Evolutionary conservation across 1,140 invertebrate species (phyloP).

Genomic region (Bombus confusus): DNA sequence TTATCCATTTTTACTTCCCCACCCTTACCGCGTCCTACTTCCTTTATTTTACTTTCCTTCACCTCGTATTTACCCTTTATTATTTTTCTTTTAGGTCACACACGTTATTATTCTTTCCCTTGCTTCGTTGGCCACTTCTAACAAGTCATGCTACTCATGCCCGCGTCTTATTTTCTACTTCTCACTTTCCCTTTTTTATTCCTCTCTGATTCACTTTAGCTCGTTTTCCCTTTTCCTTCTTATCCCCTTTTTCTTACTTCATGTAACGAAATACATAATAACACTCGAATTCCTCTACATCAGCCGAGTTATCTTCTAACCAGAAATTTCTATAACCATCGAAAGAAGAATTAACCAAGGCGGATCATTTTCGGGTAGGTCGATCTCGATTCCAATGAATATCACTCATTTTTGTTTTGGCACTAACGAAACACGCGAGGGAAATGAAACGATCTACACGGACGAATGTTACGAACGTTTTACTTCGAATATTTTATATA

Average conservation of each 20-base stretch:
- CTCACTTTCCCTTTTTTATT: not conserved
- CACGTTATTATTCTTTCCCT: not conserved
- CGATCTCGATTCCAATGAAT: not conserved
- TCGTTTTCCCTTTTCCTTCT: too few species aligned
- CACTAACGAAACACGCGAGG: too few species aligned
- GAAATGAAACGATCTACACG: too few species aligned
- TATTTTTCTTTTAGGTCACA: too few species aligned
- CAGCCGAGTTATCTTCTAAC: not conserved
- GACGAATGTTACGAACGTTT: too few species aligned
- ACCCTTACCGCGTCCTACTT: not conserved
- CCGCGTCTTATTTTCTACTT: not conserved
- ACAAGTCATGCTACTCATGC: too few species aligned
- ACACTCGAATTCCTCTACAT: not conserved
- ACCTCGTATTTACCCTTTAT: not conserved
- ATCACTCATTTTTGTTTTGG: too few species aligned
- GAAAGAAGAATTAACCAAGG: not conserved
- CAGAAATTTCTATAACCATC: not conserved
- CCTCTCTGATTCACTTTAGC: not conserved
- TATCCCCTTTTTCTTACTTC: rapidly evolving
- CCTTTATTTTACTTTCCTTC: not conserved
- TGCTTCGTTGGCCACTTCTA: not conserved
- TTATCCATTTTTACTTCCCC: not conserved
- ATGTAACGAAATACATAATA: not conserved
- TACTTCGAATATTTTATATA: too few species aligned
- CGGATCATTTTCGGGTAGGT: not conserved